Evolutionary conservation across 53 echinoderm and acorn worm genomes (phyloP).

Genomic region (Henricia sp.): DNA sequence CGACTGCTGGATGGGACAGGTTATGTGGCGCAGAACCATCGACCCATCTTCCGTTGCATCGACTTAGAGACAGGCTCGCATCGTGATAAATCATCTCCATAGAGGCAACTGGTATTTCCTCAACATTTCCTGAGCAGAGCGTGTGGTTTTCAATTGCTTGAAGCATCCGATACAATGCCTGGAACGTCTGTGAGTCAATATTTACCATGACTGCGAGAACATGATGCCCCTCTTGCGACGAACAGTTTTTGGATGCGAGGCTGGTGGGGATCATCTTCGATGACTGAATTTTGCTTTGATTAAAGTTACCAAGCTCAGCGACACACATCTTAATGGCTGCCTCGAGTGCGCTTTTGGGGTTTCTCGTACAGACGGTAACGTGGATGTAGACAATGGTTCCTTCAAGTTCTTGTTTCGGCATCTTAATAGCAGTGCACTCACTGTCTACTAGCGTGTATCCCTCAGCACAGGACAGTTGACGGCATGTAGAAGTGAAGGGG

Average conservation of each 20-base stretch:
- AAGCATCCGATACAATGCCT: neutral
- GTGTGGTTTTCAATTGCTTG: neutral
- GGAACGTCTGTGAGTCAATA: neutral
- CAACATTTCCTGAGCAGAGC: neutral
- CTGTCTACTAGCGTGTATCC: neutral
- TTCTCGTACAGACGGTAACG: neutral
- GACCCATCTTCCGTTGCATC: neutral
- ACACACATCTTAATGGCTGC: neutral
- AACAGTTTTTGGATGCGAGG: neutral
- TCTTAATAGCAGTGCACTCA: neutral
- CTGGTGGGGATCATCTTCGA: neutral
- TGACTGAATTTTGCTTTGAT: neutral
- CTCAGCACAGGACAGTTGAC: constrained; percentile 9
- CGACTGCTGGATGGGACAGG: neutral
- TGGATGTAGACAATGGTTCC: constrained; percentile 19
- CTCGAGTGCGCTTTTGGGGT: neutral
- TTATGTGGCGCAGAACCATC: neutral
- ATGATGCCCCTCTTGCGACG: neutral
- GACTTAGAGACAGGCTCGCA: neutral
- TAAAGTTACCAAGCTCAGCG: neutral
- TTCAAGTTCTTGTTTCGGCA: neutral
- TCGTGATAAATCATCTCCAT: constrained; percentile 11
- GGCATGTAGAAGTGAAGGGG: constrained; percentile 28
- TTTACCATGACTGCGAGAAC: neutral
- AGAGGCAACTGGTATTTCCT: neutral